Evolutionary conservation across 1,140 invertebrate species (phyloP), one percentile per base, ranked within the genome.

Genomic region (Hesperophylax magnus): DNA sequence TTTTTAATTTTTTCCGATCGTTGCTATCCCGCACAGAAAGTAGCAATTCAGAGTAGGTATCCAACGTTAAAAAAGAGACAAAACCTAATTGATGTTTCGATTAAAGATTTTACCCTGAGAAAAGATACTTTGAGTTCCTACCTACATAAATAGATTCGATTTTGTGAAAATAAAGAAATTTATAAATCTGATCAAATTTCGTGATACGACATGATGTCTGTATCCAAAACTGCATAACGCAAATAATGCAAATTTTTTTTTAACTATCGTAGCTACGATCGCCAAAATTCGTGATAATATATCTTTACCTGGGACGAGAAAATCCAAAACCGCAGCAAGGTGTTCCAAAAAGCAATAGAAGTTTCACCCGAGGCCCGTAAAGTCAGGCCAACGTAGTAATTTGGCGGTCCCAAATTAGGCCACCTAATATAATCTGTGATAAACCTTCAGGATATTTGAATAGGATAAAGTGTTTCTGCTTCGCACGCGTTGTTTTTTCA

Each of bases 391-490:
- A 34, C 15, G 11, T 69, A 69, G 65, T 52, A 69, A 69, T 69
- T 69, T 69, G 20, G 34, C 15, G 60, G 22, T 11, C 24, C 27
- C 17, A 56, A 20, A 27, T 63, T 63, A 22, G 7, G 34, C 34
- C 34, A 39, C 34, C 34, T 39, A 39, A 27, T 52, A n/a, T 69
- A 69, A 69, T 17, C 65, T 69, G 65, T 69, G 65, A 69, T 69
- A 69, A 47, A 18, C 65, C 61, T 69, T 9, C 17, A 52, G 65
- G 65, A 69, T 69, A 52, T 69, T 69, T 69, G 65, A 20, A 69
- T 69, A 69, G 65, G 65, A 39, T 69, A 69, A 69, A 34, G 65
- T 69, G 65, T 69, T 69, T 69, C 11, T 8, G 20, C 61, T 69
- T 69, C 31, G 65, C 65, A 69, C 65, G 65, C 31, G 18, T 69